These are phyloP conservation scores for Synodontis membranacea DNA, from an alignment of 2,113 vertebrate species.

Conservation along the genomic window DNA sequence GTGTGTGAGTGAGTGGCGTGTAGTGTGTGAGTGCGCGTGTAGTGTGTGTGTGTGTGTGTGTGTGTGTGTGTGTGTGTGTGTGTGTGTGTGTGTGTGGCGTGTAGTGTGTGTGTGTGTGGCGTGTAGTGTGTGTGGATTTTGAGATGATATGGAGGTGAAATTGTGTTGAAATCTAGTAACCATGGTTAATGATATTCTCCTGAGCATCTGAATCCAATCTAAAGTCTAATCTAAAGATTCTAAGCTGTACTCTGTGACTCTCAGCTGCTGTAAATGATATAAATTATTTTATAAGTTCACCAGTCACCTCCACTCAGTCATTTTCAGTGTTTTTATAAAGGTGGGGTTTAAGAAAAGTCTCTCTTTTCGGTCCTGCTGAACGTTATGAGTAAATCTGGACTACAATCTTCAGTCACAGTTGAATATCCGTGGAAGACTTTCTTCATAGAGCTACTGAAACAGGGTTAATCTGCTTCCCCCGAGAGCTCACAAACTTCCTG, in stretches of 20 bases:
- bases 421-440: neutral
- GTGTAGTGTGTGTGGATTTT: neutral
- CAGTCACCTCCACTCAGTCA: neutral
- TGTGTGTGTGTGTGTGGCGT: no score
- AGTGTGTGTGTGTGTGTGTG: neutral
- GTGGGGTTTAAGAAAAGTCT: neutral
- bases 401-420: neutral
- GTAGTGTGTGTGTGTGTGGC: no score
- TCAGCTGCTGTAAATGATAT: neutral
- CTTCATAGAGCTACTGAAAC: neutral
- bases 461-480: neutral
- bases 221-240: neutral
- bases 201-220: neutral
- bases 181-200: neutral
- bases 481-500: constrained; percentile 24
- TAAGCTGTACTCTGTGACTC: neutral
- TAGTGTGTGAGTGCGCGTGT: no score
- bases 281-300: no score
- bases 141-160: no score
- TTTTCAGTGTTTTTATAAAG: neutral
- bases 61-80: no score
- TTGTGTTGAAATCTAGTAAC: neutral
- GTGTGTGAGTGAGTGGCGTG: no score
- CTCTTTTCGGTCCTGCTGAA: neutral
- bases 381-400: neutral